These are phyloP conservation scores for Drosophila murphyi DNA, from an alignment of 1,140 invertebrate genomes.

Conservation along the genomic window DNA sequence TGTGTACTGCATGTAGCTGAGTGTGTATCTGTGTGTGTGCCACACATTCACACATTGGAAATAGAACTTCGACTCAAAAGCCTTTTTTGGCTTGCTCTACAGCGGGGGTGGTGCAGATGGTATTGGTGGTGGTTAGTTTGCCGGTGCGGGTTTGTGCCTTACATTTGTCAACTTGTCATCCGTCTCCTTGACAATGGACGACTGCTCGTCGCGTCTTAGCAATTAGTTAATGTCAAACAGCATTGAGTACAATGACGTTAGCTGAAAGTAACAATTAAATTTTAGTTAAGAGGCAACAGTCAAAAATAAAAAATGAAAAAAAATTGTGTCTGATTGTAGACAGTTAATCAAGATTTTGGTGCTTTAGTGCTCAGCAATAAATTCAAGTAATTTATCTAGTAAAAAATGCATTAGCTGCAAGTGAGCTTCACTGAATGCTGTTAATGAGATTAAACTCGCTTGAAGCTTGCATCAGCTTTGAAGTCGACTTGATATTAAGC, in stretches of 20 bases:
- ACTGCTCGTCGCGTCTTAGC: constrained; percentile 49
- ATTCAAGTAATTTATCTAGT: background rate
- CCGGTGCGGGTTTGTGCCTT: constrained; percentile 15
- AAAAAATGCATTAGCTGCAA: background rate
- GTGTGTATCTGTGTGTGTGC: constrained; percentile 4
- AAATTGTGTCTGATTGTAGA: constrained; percentile 1
- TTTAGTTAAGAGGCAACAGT: constrained; percentile 5
- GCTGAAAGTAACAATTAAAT: constrained; percentile 37
- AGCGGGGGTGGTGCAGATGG: background rate
- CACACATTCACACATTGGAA: constrained; percentile 40
- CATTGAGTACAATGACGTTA: constrained; percentile 34
- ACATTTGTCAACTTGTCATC: constrained; percentile 63
- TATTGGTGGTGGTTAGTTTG: constrained; percentile 7
- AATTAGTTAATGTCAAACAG: constrained; percentile 78
- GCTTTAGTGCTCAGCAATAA: background rate
- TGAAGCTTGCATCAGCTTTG: background rate
- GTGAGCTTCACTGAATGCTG: background rate
- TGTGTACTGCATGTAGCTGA: background rate
- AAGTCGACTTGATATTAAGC: background rate
- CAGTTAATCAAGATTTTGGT: constrained; percentile 12
- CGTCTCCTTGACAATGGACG: constrained; percentile 34
- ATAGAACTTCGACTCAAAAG: constrained; percentile 18
- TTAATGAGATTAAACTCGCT: background rate
- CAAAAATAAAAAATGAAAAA: too few relatives aligned
- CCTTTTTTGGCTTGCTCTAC: constrained; percentile 10